Percentiles rank a stretch among this genome's conserved stretches.
Conservation (phyloP, 92 coral and sea anemone genomes). For the Hydrozoanthus gracilis region DNA sequence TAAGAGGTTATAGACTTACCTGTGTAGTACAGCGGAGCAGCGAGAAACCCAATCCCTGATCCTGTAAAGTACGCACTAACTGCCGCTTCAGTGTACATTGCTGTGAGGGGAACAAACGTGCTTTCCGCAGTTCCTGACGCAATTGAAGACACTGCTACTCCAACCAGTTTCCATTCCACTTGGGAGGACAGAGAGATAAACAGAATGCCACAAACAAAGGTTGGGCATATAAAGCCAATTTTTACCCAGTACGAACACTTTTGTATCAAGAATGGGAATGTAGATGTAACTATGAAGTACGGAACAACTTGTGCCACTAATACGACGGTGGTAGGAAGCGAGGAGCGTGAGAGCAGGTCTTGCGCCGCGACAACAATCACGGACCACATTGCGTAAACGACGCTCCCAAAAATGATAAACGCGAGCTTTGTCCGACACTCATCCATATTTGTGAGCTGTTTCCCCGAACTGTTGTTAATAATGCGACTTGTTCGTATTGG, state of each 20-base stretch:
- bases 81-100: conserved; percentile 1
- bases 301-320: neutral
- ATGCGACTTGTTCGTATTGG: too few relatives aligned
- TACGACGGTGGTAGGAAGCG: neutral
- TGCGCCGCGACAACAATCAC: neutral
- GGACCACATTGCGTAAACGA: neutral
- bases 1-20: neutral
- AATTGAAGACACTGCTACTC: neutral
- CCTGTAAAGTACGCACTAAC: neutral
- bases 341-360: neutral
- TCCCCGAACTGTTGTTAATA: too few relatives aligned
- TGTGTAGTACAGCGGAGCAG: conserved; percentile 3
- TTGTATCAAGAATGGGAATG: neutral
- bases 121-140: neutral
- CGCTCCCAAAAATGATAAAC: neutral
- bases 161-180: neutral
- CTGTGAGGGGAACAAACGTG: neutral
- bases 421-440: neutral
- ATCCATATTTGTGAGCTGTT: neutral
- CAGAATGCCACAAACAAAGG: neutral
- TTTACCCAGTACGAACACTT: neutral
- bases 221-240: neutral
- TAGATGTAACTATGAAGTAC: neutral
- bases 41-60: neutral
- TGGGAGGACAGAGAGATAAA: neutral